Percentiles rank a stretch among this genome's conserved stretches.
These are phyloP conservation scores for Dromius quadrimaculatus DNA, from an alignment of 2,888 invertebrate genomes.

Conservation along the genomic window DNA sequence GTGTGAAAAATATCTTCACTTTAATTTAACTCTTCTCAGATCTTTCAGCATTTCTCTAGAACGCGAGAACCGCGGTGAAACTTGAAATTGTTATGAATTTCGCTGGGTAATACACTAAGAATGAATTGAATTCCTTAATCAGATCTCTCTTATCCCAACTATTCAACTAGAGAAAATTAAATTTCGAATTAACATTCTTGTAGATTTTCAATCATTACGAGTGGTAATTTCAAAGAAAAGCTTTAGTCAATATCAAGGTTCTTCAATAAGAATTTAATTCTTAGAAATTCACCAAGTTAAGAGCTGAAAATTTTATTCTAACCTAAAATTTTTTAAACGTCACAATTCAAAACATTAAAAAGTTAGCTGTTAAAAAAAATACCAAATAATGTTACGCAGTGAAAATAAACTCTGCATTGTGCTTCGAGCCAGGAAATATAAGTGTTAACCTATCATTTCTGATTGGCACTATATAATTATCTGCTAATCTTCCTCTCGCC, in stretches of 20 bases:
- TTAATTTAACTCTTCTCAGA: slow-evolving; percentile 15
- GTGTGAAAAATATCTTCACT: slow-evolving; percentile 22
- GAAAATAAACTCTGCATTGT: background rate
- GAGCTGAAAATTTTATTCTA: too few relatives aligned
- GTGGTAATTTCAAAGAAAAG: too few relatives aligned
- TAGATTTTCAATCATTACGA: slow-evolving; percentile 11
- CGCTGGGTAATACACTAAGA: slow-evolving; percentile 6
- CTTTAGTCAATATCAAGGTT: too few relatives aligned
- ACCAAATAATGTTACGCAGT: too few relatives aligned
- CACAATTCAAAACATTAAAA: too few relatives aligned
- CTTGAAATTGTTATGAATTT: slow-evolving; percentile 25
- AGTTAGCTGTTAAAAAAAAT: too few relatives aligned
- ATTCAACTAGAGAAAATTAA: slow-evolving; percentile 14
- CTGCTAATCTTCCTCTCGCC: background rate
- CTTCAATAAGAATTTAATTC: too few relatives aligned
- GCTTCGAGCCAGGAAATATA: background rate
- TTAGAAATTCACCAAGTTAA: too few relatives aligned
- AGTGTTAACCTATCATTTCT: background rate
- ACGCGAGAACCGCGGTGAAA: background rate
- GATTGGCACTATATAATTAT: slow-evolving; percentile 7
- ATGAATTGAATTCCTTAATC: background rate
- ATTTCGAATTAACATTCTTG: slow-evolving; percentile 19
- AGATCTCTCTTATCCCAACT: slow-evolving; percentile 10
- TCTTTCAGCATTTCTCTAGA: slow-evolving; percentile 24
- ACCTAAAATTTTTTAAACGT: too few relatives aligned